Percentiles rank a stretch among this genome's conserved stretches.
These are phyloP conservation scores for Hemibagrus wyckioides DNA, from an alignment of 2,113 vertebrate genomes.

Conservation along the genomic window DNA sequence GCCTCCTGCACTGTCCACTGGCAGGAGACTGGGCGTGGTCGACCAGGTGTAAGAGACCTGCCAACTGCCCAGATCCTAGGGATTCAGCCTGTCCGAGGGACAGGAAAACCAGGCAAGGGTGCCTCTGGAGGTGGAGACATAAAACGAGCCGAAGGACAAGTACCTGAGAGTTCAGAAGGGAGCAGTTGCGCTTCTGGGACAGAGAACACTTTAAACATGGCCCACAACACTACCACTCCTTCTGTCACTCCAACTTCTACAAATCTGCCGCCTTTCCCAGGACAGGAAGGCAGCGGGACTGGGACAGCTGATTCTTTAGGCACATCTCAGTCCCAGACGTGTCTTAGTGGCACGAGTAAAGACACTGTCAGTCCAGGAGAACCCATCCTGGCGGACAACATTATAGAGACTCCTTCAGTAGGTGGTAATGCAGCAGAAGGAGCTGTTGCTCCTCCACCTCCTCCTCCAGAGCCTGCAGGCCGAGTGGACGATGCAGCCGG, in stretches of 20 bases:
- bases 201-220: conserved; percentile 56
- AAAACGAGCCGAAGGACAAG: conserved; percentile 59
- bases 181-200: conserved; percentile 35
- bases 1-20: conserved; percentile 97
- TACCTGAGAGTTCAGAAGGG: conserved; percentile 62
- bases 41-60: conserved; percentile 84
- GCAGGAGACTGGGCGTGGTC: conserved; percentile 90
- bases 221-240: conserved; percentile 29
- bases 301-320: conserved; percentile 41
- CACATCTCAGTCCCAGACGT: conserved; percentile 24
- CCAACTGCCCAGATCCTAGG: conserved; percentile 92
- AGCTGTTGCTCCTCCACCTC: conserved; percentile 51
- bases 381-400: neutral
- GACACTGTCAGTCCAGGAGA: conserved; percentile 40
- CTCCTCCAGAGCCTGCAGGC: conserved; percentile 54
- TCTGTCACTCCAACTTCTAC: conserved; percentile 14
- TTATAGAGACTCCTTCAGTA: conserved; percentile 26
- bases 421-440: conserved; percentile 58
- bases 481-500: conserved; percentile 65
- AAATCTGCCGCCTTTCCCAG: conserved; percentile 10
- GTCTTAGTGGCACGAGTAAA: conserved; percentile 21
- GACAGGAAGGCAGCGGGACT: conserved; percentile 61
- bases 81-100: conserved; percentile 73
- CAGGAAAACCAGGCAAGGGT: conserved; percentile 65
- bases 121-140: conserved; percentile 67